These are phyloP conservation scores for Galeopterus variegatus DNA, from an alignment of 2,113 vertebrate genomes.

Conservation along the genomic window DNA sequence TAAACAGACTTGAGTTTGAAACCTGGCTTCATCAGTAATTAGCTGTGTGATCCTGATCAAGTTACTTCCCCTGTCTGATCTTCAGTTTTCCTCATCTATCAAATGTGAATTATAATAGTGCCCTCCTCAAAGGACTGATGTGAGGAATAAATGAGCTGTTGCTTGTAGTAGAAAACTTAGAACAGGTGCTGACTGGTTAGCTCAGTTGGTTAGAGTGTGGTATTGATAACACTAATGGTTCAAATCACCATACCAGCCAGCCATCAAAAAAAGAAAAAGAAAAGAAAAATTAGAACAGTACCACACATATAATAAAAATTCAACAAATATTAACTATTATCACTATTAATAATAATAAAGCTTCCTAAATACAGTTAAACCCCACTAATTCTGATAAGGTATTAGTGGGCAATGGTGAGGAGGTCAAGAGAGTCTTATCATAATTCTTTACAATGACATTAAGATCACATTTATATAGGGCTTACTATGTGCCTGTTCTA, in stretches of 20 bases:
- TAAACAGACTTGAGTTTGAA: neutral
- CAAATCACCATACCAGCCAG: no score
- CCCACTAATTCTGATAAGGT: slow-evolving; percentile 28
- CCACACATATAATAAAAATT: neutral
- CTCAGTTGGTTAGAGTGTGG: no score
- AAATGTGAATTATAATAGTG: neutral
- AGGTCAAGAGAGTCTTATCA: neutral
- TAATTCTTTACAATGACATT: neutral
- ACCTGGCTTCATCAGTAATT: neutral
- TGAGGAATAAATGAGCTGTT: neutral
- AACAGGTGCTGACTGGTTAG: neutral
- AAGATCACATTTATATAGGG: neutral
- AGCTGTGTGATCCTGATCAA: neutral
- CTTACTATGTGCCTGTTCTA: neutral
- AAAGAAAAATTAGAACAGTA: neutral
- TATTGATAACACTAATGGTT: no score
- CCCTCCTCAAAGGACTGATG: neutral
- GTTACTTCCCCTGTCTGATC: neutral
- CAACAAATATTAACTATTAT: neutral
- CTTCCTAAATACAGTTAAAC: neutral
- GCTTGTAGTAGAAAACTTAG: neutral
- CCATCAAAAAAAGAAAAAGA: no score
- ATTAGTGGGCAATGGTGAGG: neutral
- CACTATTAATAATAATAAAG: neutral
- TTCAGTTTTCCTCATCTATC: neutral